Base-by-base conservation (phyloP, 2,113 vertebrate genomes). In the Ciconia maguari region DNA sequence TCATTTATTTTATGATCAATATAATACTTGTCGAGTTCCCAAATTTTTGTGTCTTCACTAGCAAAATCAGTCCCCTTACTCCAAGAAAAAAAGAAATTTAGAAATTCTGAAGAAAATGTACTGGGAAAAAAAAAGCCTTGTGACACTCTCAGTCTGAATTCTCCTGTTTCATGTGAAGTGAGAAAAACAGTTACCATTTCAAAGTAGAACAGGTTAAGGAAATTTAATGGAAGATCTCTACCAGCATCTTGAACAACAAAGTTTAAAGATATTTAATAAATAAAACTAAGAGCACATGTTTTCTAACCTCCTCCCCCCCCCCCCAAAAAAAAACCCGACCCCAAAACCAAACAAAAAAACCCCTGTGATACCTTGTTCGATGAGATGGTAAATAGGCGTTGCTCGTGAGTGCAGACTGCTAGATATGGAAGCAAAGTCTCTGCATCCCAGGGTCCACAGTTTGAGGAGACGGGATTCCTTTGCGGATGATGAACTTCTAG, bases 291-390 rank as follows among this genome's bases (percentile, higher is more conserved):
- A 60, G 11, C 0, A 9, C 0, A 0, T 48, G 46, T 74, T 49
- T 27, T 61, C 34, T 58, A 49, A 38, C 38, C 38, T 38, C 38
- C 38, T 38, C 36, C 36, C 2, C 9, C 36, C 2, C 9, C 41
- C 22, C 7, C 24, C 13, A 21, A 32, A 36, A 30, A 30, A 38
- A 36, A n/a, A n/a, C n/a, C n/a, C n/a, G n/a, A 64, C 7, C 0
- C 1, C 0, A 57, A 52, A 79, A 24, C 3, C 18, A 11, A 26
- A 24, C 15, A 41, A 78, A 13, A 42, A 12, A 5, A 0, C 1
- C 4, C 9, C 52, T 7, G 1, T 24, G 12, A n/a, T 24, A n/a
- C 19, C 2, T 68, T 61, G 7, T 48, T 81, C 34, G 15, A 26
- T 68, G 24, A 29, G 24, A 80, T 34, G 16, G 21, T 83, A 41